Conservation (phyloP, 1,140 invertebrate genomes). For the Ephestia elutella region DNA sequence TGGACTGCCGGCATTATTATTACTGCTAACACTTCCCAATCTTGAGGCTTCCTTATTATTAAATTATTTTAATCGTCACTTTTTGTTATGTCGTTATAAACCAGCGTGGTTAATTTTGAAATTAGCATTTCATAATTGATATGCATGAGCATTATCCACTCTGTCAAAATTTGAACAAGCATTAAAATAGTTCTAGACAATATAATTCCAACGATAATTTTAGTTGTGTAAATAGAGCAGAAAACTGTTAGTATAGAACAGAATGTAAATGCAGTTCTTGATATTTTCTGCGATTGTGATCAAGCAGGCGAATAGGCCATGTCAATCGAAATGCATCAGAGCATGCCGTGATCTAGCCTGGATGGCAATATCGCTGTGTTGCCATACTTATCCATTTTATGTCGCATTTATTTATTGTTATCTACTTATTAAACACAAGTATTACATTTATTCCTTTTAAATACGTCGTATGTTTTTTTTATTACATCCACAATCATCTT, state of each 20-base stretch:
- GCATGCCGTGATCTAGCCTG: constrained; percentile 47
- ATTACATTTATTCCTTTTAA: no score
- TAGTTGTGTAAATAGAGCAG: constrained; percentile 59
- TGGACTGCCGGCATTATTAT: constrained; percentile 59
- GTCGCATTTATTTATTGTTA: constrained; percentile 42
- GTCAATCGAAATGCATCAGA: constrained; percentile 43
- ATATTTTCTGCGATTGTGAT: constrained; percentile 54
- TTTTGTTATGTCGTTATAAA: constrained; percentile 32
- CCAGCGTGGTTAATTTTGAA: constrained; percentile 25
- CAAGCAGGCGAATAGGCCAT: constrained; percentile 31
- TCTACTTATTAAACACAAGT: not conserved
- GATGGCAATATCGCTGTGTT: constrained; percentile 53
- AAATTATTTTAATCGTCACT: constrained; percentile 35
- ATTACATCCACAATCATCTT: no score
- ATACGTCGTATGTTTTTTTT: no score
- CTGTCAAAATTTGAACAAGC: constrained; percentile 43
- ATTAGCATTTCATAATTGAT: constrained; percentile 34
- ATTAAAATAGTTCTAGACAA: constrained; percentile 46
- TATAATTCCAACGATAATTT: constrained; percentile 65
- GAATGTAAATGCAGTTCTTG: constrained; percentile 44
- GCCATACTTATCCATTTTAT: constrained; percentile 43
- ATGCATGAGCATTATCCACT: constrained; percentile 29
- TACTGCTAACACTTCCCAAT: constrained; percentile 44
- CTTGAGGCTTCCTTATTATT: constrained; percentile 56
- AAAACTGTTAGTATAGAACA: constrained; percentile 37